A percentile compares a stretch with the other conserved stretches of the same genome.
Conservation (phyloP, 2,113 vertebrate genomes). For the Nesoenas mayeri region DNA sequence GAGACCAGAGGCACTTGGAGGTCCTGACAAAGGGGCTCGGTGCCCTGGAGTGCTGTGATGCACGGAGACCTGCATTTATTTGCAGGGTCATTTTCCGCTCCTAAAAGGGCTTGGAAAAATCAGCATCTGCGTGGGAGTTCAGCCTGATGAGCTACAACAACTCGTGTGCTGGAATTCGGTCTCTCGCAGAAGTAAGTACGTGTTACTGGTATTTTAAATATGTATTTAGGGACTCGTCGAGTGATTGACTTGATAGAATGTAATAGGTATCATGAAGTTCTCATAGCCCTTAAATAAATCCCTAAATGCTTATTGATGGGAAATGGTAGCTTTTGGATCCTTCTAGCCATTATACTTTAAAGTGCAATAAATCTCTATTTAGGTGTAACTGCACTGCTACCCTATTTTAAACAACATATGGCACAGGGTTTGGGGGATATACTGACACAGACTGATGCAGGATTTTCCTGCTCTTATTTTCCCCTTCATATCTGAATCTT, state of each 20-base stretch:
- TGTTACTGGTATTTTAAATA: neutral
- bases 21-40: neutral
- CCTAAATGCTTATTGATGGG: neutral
- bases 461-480: neutral
- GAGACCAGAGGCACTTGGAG: neutral
- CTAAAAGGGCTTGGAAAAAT: neutral
- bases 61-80: fast-evolving
- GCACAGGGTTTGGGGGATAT: neutral
- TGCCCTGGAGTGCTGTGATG: fast-evolving
- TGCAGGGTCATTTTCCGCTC: neutral
- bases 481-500: neutral
- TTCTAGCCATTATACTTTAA: neutral
- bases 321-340: neutral
- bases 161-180: neutral
- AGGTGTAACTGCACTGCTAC: neutral
- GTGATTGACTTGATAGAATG: neutral
- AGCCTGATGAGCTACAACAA: neutral
- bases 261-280: neutral
- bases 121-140: neutral
- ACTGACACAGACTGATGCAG: neutral
- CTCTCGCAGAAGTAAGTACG: neutral
- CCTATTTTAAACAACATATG: neutral
- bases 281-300: neutral
- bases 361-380: neutral
- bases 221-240: neutral